Percentiles rank a stretch among this genome's conserved stretches.
Evolutionary conservation across 2,113 vertebrate genomes (phyloP).

Genomic region (Dryoscopus gambensis): DNA sequence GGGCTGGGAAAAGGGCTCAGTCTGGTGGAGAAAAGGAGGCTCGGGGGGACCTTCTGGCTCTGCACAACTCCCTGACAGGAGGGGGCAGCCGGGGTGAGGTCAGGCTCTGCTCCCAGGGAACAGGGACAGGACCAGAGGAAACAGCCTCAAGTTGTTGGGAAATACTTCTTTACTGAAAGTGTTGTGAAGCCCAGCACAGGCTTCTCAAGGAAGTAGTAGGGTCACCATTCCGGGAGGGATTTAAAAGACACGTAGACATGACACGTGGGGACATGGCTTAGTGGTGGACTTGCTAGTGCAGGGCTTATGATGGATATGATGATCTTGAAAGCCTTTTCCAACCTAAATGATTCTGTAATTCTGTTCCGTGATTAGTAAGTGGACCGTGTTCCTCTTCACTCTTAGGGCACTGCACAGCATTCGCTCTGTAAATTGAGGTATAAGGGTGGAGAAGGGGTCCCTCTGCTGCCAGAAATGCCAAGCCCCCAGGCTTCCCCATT

Average conservation of each 20-base stretch:
- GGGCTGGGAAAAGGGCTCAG: background rate
- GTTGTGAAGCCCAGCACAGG: background rate
- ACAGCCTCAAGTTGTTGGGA: background rate
- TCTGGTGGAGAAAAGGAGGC: background rate
- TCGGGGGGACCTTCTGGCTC: background rate
- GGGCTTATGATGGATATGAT: background rate
- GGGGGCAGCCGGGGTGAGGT: background rate
- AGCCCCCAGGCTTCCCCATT: background rate
- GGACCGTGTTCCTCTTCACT: background rate
- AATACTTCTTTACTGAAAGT: background rate
- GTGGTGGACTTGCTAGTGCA: background rate
- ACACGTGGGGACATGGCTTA: background rate
- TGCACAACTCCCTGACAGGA: background rate
- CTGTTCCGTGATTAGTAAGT: background rate
- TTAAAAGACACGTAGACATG: background rate
- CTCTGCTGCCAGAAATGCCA: background rate
- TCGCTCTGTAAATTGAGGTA: background rate
- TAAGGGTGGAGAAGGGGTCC: background rate
- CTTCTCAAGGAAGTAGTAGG: background rate
- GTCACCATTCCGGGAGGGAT: background rate
- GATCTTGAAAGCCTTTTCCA: background rate
- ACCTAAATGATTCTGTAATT: background rate
- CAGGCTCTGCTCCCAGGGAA: background rate
- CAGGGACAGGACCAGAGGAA: background rate
- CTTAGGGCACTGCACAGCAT: background rate